Evolutionary conservation across 1,140 invertebrate species (phyloP), one percentile per base, ranked within the genome.

Genomic region (Diuraphis noxia): DNA sequence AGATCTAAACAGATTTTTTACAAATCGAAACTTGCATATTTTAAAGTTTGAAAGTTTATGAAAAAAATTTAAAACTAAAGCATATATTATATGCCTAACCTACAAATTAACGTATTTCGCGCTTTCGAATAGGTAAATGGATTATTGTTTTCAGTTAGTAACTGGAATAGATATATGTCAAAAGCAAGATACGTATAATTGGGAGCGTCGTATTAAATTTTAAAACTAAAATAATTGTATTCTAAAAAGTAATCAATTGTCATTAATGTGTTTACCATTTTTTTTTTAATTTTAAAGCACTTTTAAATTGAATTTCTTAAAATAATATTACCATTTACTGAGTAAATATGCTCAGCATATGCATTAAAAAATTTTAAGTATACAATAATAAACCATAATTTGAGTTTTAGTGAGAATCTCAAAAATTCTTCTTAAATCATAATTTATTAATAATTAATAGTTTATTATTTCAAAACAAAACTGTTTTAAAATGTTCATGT

Each of bases 1-100:
- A 86, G 10, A 23, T n/a, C 8, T 86, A 86, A 49, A 41, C 21
- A 46, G 19, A 49, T 49, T 49, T 43, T 36, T 43, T 43, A 10
- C 30, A 34, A 84, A 84, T 34, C 30, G n/a, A n/a, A 84, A 34
- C 30, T 84, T 84, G 30, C 82, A 43, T 41, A 17, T 84, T 43
- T 84, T n/a, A 84, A 43, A 84, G 30, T 84, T 49, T 23, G 34
- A 46, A 86, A 86, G 84, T 86, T 46, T 49, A 49, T 34, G 84
- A 49, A 86, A 86, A 49, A 86, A 86, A 86, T 25, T 21, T 86
- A 36, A 38, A 52, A 86, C 21, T 36, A 21, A 52, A 86, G 34
- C 43, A 21, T 23, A n/a, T n/a, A n/a, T n/a, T n/a, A n/a, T n/a
- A 49, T 34, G 19, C 19, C 84, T 84, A n/a, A 41, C 23, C 38